Percentiles rank a stretch among this genome's conserved stretches.
Evolutionary conservation across 2,797 vertebrate genomes (phyloP).

Genomic region (Craterocephalus amniculus): DNA sequence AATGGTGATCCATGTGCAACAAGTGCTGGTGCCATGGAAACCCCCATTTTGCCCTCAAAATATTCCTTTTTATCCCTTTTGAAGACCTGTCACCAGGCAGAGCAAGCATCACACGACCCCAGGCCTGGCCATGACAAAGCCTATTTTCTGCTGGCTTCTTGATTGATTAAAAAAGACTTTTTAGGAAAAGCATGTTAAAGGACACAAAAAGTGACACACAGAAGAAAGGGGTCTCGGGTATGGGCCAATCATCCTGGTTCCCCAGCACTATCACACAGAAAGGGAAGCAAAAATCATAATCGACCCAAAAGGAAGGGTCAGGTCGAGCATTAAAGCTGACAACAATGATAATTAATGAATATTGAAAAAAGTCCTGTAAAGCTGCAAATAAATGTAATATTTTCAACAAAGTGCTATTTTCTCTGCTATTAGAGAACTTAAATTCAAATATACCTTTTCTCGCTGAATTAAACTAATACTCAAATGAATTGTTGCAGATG

Average conservation of each 20-base stretch:
- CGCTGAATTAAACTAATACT: slow-evolving; percentile 17
- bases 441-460: not conserved
- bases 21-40: slow-evolving; percentile 96
- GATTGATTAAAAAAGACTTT: slow-evolving; percentile 99
- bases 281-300: slow-evolving; percentile 80
- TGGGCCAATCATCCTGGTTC: slow-evolving; percentile 78
- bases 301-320: slow-evolving; percentile 85
- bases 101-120: slow-evolving; percentile 95
- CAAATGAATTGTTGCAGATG: slow-evolving; percentile 64
- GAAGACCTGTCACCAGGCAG: slow-evolving; percentile 95
- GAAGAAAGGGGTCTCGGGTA: slow-evolving; percentile 79
- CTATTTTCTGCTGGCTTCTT: slow-evolving; percentile 99
- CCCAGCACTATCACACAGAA: slow-evolving; percentile 80
- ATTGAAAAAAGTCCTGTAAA: slow-evolving; percentile 73
- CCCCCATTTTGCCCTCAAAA: slow-evolving; percentile 90
- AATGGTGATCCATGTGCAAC: slow-evolving; percentile 89
- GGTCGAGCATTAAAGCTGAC: slow-evolving; percentile 84
- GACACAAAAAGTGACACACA: slow-evolving; percentile 88
- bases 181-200: slow-evolving; percentile 99
- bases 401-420: slow-evolving; percentile 9
- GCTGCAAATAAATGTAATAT: slow-evolving; percentile 43
- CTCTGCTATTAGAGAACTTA: not conserved
- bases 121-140: slow-evolving; percentile 96
- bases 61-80: slow-evolving; percentile 91
- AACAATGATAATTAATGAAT: slow-evolving; percentile 88